phyloP scores from a whole-genome alignment of 2,888 invertebrate genomes.

The Rhingia rostrata region DNA sequence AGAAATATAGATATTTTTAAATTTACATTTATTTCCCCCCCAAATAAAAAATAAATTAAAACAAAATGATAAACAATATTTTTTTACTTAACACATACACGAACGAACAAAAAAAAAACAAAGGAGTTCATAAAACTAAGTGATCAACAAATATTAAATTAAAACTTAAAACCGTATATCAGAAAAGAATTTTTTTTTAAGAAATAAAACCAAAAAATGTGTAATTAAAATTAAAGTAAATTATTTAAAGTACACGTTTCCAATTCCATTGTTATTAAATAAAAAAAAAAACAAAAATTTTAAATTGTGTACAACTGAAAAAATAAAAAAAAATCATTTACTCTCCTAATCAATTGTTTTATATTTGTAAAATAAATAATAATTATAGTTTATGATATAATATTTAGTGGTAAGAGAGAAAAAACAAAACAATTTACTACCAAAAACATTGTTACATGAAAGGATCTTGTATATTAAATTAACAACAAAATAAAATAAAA shows the following conservation, averaged over 20 bases:
- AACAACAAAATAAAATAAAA: not conserved
- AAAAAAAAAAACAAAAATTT: slow-evolving; percentile 23
- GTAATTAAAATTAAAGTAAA: slow-evolving; percentile 17
- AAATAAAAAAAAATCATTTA: slow-evolving; percentile 5
- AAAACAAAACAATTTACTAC: not conserved
- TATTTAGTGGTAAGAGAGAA: slow-evolving; percentile 26
- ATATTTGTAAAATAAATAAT: slow-evolving; percentile 55
- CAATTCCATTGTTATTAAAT: slow-evolving; percentile 41
- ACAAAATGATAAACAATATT: slow-evolving; percentile 26
- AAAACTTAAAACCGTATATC: slow-evolving; percentile 26
- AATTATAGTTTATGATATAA: slow-evolving; percentile 37
- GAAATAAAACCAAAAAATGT: slow-evolving; percentile 14
- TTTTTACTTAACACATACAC: slow-evolving; percentile 53
- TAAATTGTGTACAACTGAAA: slow-evolving; percentile 12
- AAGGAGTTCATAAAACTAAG: not conserved
- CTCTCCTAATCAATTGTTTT: slow-evolving; percentile 53
- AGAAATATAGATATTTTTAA: slow-evolving; percentile 27
- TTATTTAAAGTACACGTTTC: slow-evolving; percentile 17
- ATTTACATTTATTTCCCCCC: slow-evolving; percentile 43
- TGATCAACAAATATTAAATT: not conserved
- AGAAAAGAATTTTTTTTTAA: slow-evolving; percentile 31
- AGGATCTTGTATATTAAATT: slow-evolving; percentile 37
- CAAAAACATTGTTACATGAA: slow-evolving; percentile 38
- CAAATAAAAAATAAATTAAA: slow-evolving; percentile 13
- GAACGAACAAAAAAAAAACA: not conserved